These are phyloP conservation scores for Tromatobia lineatoria DNA, from an alignment of 2,888 invertebrate species.

Conservation along the genomic window DNA sequence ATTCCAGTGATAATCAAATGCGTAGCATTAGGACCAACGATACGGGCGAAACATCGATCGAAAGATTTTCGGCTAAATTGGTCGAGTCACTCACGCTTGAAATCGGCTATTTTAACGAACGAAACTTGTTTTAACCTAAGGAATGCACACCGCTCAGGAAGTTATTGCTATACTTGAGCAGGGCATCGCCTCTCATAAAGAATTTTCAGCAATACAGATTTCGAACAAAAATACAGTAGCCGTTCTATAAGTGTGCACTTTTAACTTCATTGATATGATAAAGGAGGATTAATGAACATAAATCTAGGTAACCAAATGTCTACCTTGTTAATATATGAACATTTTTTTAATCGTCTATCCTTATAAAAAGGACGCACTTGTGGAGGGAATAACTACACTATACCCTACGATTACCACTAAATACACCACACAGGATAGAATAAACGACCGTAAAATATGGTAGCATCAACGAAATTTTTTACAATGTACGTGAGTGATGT, in stretches of 20 bases:
- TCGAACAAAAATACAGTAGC: neutral
- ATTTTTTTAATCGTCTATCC: too few relatives aligned
- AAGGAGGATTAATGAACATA: neutral
- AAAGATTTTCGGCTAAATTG: slow-evolving; percentile 15
- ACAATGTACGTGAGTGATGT: slow-evolving; percentile 35
- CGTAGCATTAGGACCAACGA: slow-evolving; percentile 52
- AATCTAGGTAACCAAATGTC: neutral
- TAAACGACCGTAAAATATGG: neutral
- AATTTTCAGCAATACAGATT: neutral
- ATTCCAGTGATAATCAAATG: slow-evolving; percentile 73
- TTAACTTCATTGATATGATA: neutral
- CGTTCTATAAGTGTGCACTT: neutral
- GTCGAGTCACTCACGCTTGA: slow-evolving; percentile 31
- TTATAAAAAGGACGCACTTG: neutral
- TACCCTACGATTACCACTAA: neutral
- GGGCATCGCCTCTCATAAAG: neutral
- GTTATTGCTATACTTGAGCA: neutral
- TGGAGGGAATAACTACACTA: neutral
- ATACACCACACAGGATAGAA: neutral
- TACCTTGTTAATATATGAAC: too few relatives aligned
- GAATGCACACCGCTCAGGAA: neutral
- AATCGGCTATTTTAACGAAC: slow-evolving; percentile 17
- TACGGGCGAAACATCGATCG: slow-evolving; percentile 31
- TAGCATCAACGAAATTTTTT: slow-evolving; percentile 27
- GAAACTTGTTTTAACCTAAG: too few relatives aligned